These are phyloP conservation scores for Drosophila punjabiensis DNA, from an alignment of 1,140 invertebrate genomes.

Conservation along the genomic window DNA sequence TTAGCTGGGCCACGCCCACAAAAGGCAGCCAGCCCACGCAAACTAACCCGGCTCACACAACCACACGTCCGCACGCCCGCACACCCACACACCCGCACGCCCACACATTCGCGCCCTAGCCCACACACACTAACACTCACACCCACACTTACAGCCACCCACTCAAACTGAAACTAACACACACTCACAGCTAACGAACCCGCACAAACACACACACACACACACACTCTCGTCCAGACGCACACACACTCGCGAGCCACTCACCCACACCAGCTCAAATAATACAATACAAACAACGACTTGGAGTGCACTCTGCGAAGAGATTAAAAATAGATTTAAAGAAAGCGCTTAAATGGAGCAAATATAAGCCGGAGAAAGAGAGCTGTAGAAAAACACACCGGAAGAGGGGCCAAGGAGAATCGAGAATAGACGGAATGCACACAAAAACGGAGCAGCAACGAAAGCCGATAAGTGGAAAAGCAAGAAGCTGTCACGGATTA, in stretches of 20 bases:
- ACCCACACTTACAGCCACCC: neutral
- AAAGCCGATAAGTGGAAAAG: slow-evolving; percentile 35
- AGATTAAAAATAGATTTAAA: slow-evolving; percentile 53
- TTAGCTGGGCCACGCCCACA: slow-evolving; percentile 62
- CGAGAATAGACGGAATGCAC: slow-evolving; percentile 32
- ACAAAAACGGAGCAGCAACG: slow-evolving; percentile 20
- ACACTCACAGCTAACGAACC: slow-evolving; percentile 24
- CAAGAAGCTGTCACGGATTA: slow-evolving; percentile 16
- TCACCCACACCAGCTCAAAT: slow-evolving; percentile 39
- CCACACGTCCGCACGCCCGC: slow-evolving; percentile 3
- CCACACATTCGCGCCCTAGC: neutral
- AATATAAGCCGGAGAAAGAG: slow-evolving; percentile 51
- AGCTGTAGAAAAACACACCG: slow-evolving; percentile 31
- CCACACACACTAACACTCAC: slow-evolving; percentile 1
- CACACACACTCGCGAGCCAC: slow-evolving; percentile 5
- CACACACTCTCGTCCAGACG: slow-evolving; percentile 7
- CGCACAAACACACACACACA: slow-evolving; percentile 1
- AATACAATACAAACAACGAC: slow-evolving; percentile 52
- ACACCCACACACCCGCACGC: neutral
- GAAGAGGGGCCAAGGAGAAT: slow-evolving; percentile 26
- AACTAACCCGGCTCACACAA: slow-evolving; percentile 28
- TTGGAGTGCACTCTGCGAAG: slow-evolving; percentile 47
- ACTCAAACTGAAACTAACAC: slow-evolving; percentile 25
- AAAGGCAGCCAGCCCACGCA: slow-evolving; percentile 40
- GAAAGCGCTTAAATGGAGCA: slow-evolving; percentile 52